Conservation (phyloP, 2,113 vertebrate genomes). For the Ailurus styani region DNA sequence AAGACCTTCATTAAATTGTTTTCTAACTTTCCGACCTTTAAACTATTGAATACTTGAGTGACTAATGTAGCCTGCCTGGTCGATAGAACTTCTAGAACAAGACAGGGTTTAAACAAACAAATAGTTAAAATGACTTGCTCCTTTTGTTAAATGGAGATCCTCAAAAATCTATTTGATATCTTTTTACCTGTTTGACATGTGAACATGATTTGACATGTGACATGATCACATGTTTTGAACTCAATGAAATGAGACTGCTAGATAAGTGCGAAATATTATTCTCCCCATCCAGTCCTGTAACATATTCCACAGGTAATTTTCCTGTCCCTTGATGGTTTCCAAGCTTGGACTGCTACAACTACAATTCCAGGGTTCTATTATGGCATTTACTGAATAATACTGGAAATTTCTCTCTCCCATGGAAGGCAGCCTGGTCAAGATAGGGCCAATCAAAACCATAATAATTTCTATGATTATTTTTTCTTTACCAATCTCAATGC, state of each 20-base stretch:
- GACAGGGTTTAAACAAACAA: background rate
- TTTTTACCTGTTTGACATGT: background rate
- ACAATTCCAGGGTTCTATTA: background rate
- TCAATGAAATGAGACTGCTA: background rate
- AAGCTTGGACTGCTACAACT: background rate
- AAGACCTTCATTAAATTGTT: conserved; percentile 10
- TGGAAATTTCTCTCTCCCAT: background rate
- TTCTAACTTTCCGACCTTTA: background rate
- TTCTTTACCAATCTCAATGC: background rate
- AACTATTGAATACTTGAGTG: background rate
- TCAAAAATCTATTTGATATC: background rate
- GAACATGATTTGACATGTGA: background rate
- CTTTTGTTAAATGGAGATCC: background rate
- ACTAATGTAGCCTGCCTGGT: background rate
- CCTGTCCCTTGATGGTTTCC: background rate
- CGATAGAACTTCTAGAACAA: conserved; percentile 41
- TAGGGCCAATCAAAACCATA: background rate
- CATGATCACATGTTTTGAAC: background rate
- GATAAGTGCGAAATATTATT: background rate
- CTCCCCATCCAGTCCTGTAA: background rate
- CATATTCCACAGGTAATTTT: background rate
- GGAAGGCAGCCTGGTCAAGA: background rate
- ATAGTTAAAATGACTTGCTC: background rate
- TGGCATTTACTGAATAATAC: background rate
- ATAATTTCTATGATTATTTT: background rate